Evolutionary conservation across 1,140 invertebrate genomes (phyloP).

Genomic region (Octopus bimaculoides): DNA sequence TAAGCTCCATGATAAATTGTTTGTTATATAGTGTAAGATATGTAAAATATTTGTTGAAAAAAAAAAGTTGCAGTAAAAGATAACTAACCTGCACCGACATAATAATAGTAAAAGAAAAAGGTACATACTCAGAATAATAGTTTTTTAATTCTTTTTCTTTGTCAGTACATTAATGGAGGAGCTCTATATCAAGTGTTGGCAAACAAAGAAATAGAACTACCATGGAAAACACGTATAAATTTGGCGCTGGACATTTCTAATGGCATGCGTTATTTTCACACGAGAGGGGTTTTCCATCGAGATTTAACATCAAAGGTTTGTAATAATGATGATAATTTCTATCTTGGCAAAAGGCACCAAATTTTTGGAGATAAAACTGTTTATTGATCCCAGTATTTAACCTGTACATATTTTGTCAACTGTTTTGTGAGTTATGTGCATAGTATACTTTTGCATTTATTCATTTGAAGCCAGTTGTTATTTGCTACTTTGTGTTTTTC

Average conservation of each 20-base stretch:
- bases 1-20: no score
- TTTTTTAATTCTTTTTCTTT: no score
- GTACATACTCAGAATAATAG: no score
- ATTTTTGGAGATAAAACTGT: background rate
- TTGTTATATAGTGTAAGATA: no score
- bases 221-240: constrained; percentile 77
- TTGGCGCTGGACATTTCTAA: constrained; percentile 82
- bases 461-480: background rate
- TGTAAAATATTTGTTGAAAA: no score
- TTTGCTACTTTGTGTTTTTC: background rate
- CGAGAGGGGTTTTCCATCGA: constrained; percentile 85
- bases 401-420: background rate
- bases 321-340: constrained; percentile 46
- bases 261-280: constrained; percentile 91
- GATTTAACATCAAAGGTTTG: constrained; percentile 87
- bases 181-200: constrained; percentile 88
- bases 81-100: no score
- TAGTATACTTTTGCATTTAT: background rate
- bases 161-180: constrained; percentile 87
- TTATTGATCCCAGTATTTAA: background rate
- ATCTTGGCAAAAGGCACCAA: background rate
- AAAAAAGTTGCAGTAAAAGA: no score
- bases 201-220: constrained; percentile 72
- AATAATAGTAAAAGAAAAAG: no score
- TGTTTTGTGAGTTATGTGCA: background rate